phyloP scores from a whole-genome alignment of 2,797 vertebrate species.

The Megaceryle alcyon region DNA sequence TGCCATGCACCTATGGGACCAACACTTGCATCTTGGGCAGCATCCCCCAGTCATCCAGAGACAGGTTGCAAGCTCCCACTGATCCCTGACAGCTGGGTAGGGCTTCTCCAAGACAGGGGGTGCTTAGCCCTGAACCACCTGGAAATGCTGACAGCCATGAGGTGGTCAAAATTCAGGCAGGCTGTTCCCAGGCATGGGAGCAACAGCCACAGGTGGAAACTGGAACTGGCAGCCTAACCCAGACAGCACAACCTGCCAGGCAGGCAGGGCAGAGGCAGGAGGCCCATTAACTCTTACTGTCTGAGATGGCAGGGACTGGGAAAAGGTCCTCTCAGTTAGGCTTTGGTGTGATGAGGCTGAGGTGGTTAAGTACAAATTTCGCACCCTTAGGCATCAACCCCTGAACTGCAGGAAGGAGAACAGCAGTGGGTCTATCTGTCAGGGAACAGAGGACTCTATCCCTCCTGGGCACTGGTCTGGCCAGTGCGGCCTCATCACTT shows the following conservation, averaged over 20 bases:
- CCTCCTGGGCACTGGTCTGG: not conserved
- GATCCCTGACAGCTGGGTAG: not conserved
- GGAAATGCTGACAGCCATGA: not conserved
- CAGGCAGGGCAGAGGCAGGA: not conserved
- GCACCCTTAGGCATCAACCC: not conserved
- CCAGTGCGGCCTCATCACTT: rapidly evolving
- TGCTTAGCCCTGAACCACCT: not conserved
- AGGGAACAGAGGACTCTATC: not conserved
- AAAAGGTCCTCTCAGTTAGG: not conserved
- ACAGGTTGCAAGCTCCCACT: not conserved
- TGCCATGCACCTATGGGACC: not conserved
- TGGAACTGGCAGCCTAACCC: not conserved
- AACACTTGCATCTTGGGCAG: not conserved
- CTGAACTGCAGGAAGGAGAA: not conserved
- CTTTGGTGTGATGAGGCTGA: not conserved
- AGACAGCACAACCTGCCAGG: not conserved
- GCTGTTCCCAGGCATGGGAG: not conserved
- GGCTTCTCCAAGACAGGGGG: not conserved
- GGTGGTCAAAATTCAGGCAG: not conserved
- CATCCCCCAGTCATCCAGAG: not conserved
- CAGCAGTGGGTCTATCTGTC: not conserved
- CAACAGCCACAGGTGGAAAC: not conserved
- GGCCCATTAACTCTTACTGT: not conserved
- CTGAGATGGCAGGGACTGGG: not conserved
- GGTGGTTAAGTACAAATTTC: not conserved